phyloP scores from a whole-genome alignment of 2,888 invertebrate genomes.

The Pandemis heparana region DNA sequence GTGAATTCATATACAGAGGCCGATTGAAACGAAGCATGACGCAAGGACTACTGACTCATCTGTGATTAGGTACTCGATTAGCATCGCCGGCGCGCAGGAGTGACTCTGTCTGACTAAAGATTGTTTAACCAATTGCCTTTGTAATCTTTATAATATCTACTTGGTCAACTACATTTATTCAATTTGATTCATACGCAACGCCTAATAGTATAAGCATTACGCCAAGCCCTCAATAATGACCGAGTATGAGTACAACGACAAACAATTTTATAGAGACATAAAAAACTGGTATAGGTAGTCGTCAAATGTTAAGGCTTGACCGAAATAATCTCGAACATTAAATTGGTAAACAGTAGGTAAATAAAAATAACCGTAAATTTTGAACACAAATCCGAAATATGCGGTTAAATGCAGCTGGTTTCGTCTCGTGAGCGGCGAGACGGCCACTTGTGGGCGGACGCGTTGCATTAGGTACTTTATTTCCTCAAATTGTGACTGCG shows the following conservation, averaged over 20 bases:
- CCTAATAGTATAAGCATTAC: neutral
- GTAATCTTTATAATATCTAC: neutral
- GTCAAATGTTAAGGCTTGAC: slow-evolving; percentile 4
- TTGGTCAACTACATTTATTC: neutral
- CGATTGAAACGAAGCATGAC: slow-evolving; percentile 62
- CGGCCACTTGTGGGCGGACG: slow-evolving; percentile 64
- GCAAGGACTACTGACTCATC: slow-evolving; percentile 70
- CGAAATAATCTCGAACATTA: slow-evolving; percentile 12
- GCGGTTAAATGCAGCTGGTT: slow-evolving; percentile 36
- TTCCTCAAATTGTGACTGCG: slow-evolving; percentile 64
- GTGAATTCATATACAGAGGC: slow-evolving; percentile 52
- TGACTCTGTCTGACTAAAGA: slow-evolving; percentile 7
- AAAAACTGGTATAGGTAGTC: neutral
- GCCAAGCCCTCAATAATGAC: neutral
- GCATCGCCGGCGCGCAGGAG: slow-evolving; percentile 1
- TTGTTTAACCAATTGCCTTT: slow-evolving; percentile 6
- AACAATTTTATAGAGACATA: slow-evolving; percentile 2
- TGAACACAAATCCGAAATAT: slow-evolving; percentile 30
- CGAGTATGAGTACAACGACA: neutral
- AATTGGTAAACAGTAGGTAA: slow-evolving; percentile 25
- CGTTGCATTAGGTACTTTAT: slow-evolving; percentile 63
- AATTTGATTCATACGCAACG: neutral
- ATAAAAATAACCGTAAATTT: slow-evolving; percentile 32
- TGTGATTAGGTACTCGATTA: slow-evolving; percentile 50
- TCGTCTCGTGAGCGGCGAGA: slow-evolving; percentile 53